These are phyloP conservation scores for Drosophila asahinai DNA, from an alignment of 1,140 invertebrate genomes.

Conservation along the genomic window DNA sequence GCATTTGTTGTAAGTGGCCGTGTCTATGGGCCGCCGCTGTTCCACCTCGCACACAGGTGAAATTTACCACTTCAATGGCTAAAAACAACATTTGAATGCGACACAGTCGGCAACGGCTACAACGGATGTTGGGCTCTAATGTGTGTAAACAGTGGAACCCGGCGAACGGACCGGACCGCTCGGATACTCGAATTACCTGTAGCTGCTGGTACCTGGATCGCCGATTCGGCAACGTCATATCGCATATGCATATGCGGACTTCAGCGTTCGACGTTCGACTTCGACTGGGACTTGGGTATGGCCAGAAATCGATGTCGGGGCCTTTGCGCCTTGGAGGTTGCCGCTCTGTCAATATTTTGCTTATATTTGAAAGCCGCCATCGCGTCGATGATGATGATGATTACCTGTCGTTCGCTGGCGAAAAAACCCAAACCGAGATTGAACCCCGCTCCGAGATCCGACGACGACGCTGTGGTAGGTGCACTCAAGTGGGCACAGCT, in stretches of 20 bases:
- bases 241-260: constrained; percentile 58
- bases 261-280: background rate
- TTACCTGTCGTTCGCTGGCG: constrained; percentile 70
- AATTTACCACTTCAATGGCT: constrained; percentile 81
- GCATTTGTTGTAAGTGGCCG: constrained; percentile 82
- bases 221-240: constrained; percentile 79
- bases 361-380: constrained; percentile 66
- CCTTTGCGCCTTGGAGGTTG: constrained; percentile 71
- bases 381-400: constrained; percentile 42
- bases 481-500: constrained; percentile 64
- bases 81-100: constrained; percentile 82
- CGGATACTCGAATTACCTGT: constrained; percentile 28
- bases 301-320: constrained; percentile 57
- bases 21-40: constrained; percentile 59
- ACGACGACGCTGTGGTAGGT: constrained; percentile 70
- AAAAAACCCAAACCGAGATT: constrained; percentile 49
- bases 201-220: constrained; percentile 46
- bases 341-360: constrained; percentile 84
- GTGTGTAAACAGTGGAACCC: constrained; percentile 75
- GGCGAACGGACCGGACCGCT: constrained; percentile 14
- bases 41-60: constrained; percentile 78
- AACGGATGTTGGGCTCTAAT: constrained; percentile 73
- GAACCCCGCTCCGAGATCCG: constrained; percentile 17
- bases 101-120: constrained; percentile 74
- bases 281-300: constrained; percentile 15